Evolutionary conservation across 2,113 vertebrate genomes (phyloP).

Genomic region (Cyprinus carpio): DNA sequence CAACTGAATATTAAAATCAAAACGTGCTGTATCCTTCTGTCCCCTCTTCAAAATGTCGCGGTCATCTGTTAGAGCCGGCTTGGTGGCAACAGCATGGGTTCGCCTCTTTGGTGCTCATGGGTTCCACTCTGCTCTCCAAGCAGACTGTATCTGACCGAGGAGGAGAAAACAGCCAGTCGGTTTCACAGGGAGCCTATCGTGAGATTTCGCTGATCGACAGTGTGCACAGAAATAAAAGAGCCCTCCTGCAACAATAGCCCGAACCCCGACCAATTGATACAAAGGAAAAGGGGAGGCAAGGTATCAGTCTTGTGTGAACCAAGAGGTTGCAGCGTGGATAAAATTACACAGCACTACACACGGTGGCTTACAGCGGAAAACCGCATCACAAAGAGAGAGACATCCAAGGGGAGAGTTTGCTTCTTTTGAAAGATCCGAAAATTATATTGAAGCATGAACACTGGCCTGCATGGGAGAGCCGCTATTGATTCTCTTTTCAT

Average conservation of each 20-base stretch:
- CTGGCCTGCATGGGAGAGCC: conserved; percentile 58
- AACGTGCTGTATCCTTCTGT: conserved; percentile 64
- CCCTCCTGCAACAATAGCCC: conserved; percentile 84
- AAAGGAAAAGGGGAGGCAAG: conserved; percentile 84
- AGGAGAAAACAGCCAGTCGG: conserved; percentile 60
- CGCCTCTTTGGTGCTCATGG: conserved; percentile 67
- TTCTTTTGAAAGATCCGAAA: conserved; percentile 74
- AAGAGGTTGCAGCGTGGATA: conserved; percentile 81
- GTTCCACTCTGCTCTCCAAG: conserved; percentile 66
- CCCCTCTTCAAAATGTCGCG: conserved; percentile 64
- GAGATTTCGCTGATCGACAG: conserved; percentile 74
- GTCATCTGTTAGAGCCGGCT: conserved; percentile 66
- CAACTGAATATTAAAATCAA: conserved; percentile 60
- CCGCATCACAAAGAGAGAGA: conserved; percentile 68
- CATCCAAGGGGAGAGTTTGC: conserved; percentile 65
- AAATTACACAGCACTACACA: conserved; percentile 76
- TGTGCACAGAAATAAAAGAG: conserved; percentile 83
- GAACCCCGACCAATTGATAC: conserved; percentile 87
- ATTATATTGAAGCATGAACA: conserved; percentile 66
- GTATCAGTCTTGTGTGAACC: conserved; percentile 86
- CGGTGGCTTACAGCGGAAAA: conserved; percentile 61
- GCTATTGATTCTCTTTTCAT: conserved; percentile 67
- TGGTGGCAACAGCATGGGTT: conserved; percentile 66
- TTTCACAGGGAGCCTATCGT: conserved; percentile 72
- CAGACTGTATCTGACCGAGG: conserved; percentile 47